A percentile compares a stretch with the other conserved stretches of the same genome.
Conservation (phyloP, 1,140 invertebrate species). For the Trachymyrmex cornetzi region DNA sequence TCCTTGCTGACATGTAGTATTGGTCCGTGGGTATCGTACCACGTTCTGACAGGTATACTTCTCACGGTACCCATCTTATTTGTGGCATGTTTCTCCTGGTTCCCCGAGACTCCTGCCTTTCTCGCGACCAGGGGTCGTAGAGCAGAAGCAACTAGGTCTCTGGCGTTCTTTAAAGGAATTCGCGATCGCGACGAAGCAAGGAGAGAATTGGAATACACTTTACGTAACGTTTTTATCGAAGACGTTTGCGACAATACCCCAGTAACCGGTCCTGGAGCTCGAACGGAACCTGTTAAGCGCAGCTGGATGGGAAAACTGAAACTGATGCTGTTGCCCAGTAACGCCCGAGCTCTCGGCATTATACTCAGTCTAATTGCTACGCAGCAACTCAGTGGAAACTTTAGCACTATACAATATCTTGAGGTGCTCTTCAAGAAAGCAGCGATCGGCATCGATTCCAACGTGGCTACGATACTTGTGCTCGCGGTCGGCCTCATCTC, state of each 20-base stretch:
- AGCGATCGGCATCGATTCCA: constrained; percentile 86
- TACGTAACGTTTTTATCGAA: constrained; percentile 81
- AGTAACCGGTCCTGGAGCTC: constrained; percentile 41
- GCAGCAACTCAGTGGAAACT: constrained; percentile 93
- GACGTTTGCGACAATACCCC: constrained; percentile 86
- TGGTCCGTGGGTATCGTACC: constrained; percentile 89
- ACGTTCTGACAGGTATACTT: constrained; percentile 87
- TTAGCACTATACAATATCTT: constrained; percentile 92
- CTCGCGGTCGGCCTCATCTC: constrained; percentile 90
- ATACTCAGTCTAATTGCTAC: constrained; percentile 90
- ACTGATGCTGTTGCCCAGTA: constrained; percentile 84
- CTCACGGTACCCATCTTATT: constrained; percentile 88
- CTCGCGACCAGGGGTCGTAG: constrained; percentile 87
- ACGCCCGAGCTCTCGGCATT: constrained; percentile 90
- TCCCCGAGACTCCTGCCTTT: constrained; percentile 94
- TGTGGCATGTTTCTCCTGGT: constrained; percentile 89
- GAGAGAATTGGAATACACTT: constrained; percentile 89
- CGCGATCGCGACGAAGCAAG: constrained; percentile 85
- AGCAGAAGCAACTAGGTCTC: constrained; percentile 88
- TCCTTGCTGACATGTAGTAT: constrained; percentile 91
- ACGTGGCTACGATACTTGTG: constrained; percentile 90
- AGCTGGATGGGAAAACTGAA: constrained; percentile 69
- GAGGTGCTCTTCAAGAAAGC: constrained; percentile 90
- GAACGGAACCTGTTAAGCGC: constrained; percentile 67
- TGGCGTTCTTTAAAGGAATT: constrained; percentile 89